Base-by-base conservation (phyloP, 2,113 vertebrate genomes). In the Chloropsis hardwickii region DNA sequence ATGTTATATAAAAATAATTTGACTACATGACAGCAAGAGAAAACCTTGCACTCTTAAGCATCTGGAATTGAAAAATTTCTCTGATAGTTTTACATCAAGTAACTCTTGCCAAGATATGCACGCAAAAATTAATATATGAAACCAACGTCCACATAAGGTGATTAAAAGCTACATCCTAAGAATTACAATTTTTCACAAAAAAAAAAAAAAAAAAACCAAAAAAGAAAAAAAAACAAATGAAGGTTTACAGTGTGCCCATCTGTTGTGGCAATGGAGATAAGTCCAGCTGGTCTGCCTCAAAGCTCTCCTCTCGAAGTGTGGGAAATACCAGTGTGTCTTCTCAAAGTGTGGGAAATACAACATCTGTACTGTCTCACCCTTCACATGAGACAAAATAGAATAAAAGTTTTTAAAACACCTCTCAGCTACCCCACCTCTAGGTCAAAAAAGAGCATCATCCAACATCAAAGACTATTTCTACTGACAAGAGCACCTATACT, bases 401-500 rank as follows among this genome's bases (percentile, higher is more conserved):
- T 40, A 40, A 40, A 40, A 40, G 40, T 12, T 40, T 40, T 40
- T 40, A 11, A 40, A 40, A 40, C 40, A 40, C 40, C 40, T 40
- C 40, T 40, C 40, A 40, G 40, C 12, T 40, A 40, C 40, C 40
- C 40, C 40, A 40, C 14, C 40, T 40, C 40, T 40, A 14, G 11
- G 40, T 40, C 40, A 40, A 37, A 37, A 37, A 37, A 37, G 37
- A 37, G 37, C 37, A 37, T 37, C 37, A 37, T 37, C 37, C 37
- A 37, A 37, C 37, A 37, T 64, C n/a, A 80, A 31, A 39, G 5
- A 66, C 2, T 15, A 1, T 67, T 70, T 45, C 24, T 54, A 42
- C 5, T 35, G 45, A 13, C 3, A 40, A 9, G 7, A n/a, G 9
- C 5, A 25, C 9, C 11, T 8, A n/a, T 2, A 8, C 2, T 27